phyloP scores from a whole-genome alignment of 2,888 invertebrate genomes.

The Encarsia formosa region DNA sequence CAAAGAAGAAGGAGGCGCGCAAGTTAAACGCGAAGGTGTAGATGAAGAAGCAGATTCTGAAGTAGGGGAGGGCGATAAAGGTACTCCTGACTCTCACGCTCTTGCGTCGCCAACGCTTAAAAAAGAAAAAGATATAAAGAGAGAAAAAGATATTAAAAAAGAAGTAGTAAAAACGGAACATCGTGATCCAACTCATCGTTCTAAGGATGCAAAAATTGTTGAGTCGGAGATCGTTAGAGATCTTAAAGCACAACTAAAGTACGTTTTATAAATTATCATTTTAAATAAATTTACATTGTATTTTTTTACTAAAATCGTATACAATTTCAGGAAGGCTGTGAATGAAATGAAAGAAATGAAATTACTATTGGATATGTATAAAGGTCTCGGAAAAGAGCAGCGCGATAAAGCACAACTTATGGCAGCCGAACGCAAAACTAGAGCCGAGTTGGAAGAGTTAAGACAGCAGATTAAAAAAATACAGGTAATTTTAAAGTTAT shows the following conservation, averaged over 20 bases:
- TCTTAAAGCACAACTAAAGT: constrained; percentile 89
- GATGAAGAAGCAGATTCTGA: constrained; percentile 50
- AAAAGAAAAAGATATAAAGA: constrained; percentile 61
- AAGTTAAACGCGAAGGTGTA: constrained; percentile 43
- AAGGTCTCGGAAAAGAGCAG: constrained; percentile 94
- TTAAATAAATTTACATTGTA: neutral
- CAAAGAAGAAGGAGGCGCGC: constrained; percentile 44
- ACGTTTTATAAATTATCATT: constrained; percentile 42
- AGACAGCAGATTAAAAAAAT: constrained; percentile 81
- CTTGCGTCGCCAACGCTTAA: constrained; percentile 54
- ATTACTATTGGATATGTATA: constrained; percentile 91
- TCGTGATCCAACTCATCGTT: constrained; percentile 58
- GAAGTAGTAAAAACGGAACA: constrained; percentile 51
- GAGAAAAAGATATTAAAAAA: constrained; percentile 59
- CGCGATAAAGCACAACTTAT: constrained; percentile 93
- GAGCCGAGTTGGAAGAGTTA: constrained; percentile 86
- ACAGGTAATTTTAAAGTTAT: constrained; percentile 62
- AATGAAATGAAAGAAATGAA: constrained; percentile 95
- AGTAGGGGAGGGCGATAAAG: constrained; percentile 52
- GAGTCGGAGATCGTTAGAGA: constrained; percentile 80
- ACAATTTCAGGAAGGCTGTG: constrained; percentile 70
- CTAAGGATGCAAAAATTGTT: constrained; percentile 62
- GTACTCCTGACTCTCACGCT: constrained; percentile 45
- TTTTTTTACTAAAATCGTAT: neutral
- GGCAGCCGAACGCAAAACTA: constrained; percentile 88